Percentiles rank a stretch among this genome's conserved stretches.
phyloP scores from a whole-genome alignment of 2,797 vertebrate species.

The Mormyrus proboscirostris region DNA sequence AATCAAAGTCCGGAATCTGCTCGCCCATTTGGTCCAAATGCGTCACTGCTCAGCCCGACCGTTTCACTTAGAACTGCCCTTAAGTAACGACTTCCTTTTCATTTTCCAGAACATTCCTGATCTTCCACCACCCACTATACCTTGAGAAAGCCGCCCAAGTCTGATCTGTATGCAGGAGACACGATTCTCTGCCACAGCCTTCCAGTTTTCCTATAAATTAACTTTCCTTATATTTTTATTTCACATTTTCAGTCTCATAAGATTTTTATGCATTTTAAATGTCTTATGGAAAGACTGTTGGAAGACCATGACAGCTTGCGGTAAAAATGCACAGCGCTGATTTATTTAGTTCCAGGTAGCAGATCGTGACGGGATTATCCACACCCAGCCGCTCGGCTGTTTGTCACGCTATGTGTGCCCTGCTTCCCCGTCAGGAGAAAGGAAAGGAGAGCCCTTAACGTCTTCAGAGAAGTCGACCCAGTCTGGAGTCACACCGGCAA shows the following conservation, averaged over 20 bases:
- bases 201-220: background rate
- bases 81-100: background rate
- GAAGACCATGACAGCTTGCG: background rate
- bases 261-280: slow-evolving; percentile 6
- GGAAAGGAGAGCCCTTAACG: background rate
- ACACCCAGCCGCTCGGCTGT: background rate
- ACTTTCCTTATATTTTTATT: background rate
- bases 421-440: background rate
- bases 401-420: background rate
- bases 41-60: background rate
- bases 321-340: background rate
- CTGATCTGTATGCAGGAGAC: background rate
- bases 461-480: background rate
- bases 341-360: slow-evolving; percentile 2
- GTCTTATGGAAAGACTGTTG: background rate
- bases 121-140: background rate
- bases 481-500: background rate
- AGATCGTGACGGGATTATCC: background rate
- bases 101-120: background rate
- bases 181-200: background rate
- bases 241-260: background rate
- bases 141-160: background rate
- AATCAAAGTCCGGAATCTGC: background rate
- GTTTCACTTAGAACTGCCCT: background rate
- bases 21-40: background rate